A percentile compares a stretch with the other conserved stretches of the same genome.
These are phyloP conservation scores for Ostrea denselamellosa DNA, from an alignment of 1,140 invertebrate genomes.

Conservation along the genomic window DNA sequence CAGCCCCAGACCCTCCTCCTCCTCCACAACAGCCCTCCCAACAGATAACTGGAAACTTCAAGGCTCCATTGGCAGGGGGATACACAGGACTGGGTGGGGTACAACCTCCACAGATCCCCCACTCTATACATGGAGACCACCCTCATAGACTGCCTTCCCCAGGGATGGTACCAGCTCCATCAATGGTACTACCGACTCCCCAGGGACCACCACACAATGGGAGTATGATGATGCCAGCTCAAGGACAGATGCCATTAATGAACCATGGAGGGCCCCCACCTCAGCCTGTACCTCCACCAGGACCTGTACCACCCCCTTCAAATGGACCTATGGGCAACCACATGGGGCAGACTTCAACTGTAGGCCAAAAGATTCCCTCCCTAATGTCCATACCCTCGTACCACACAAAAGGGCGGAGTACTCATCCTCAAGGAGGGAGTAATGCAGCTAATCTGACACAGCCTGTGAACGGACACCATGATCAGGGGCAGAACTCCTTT, in stretches of 20 bases:
- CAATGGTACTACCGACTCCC: slow-evolving; percentile 26
- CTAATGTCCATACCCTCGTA: slow-evolving; percentile 43
- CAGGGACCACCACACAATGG: slow-evolving; percentile 12
- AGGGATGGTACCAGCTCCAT: slow-evolving; percentile 18
- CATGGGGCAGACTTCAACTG: slow-evolving; percentile 38
- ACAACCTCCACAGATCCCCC: slow-evolving; percentile 12
- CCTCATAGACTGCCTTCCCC: slow-evolving; percentile 29
- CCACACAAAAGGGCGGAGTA: neutral
- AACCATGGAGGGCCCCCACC: neutral
- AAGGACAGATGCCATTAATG: slow-evolving; percentile 12
- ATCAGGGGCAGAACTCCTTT: neutral
- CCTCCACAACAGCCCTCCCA: slow-evolving; percentile 15
- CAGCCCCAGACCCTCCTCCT: slow-evolving; percentile 24
- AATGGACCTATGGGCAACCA: neutral
- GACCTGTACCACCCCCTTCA: slow-evolving; percentile 20
- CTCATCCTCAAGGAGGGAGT: neutral
- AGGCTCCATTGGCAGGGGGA: neutral
- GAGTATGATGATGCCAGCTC: neutral
- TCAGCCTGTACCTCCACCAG: neutral
- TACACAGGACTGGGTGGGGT: slow-evolving; percentile 5
- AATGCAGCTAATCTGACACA: slow-evolving; percentile 19
- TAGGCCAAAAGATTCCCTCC: slow-evolving; percentile 45
- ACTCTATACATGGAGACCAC: slow-evolving; percentile 35
- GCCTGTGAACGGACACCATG: slow-evolving; percentile 39
- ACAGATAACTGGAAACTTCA: neutral